Base-by-base conservation (phyloP, 1,140 invertebrate species). In the Caenorhabditis inopinata region DNA sequence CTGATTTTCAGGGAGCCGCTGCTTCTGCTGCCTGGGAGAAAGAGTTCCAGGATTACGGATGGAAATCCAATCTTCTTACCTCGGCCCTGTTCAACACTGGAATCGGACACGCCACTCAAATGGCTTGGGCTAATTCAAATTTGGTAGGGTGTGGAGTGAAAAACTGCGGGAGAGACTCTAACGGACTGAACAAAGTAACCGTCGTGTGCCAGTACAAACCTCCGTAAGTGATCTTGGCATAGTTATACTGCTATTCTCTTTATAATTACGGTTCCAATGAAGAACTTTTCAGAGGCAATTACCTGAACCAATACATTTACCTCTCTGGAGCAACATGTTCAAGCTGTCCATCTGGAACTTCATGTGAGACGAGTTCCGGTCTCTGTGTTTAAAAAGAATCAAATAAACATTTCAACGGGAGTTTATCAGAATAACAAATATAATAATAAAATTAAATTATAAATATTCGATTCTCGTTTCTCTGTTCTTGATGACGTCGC, bases 71-170 rank as follows among this genome's bases (percentile, higher is more conserved):
- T 45, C 27, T 35, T 21, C n/a, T 79, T 5, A 79, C 78, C 9
- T 12, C 38, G 11, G 58, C 32, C 16, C 18, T 79, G 14, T 74
- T 79, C 53, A 74, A 79, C 27, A 46, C 58, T 6, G 78, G 78
- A 48, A 74, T 79, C 58, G 78, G 78, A 14, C 78, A 79, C 62
- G 78, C 78, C 23, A 79, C 78, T 46, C 75, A 78, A 51, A 78
- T 78, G 76, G 76, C 76, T 38, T 78, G 76, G 76, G 47, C 49
- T 11, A 78, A 62, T 45, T 23, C 49, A 16, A 78, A 45, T n/a
- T 35, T 51, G n/a, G 46, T 78, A 9, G 76, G 76, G 9, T 78
- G 76, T 68, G 76, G 76, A 42, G 53, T 78, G 5, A 76, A 76
- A 21, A 27, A 76, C 7, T 76, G 75, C 38, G 45, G 45, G 38